Percentiles rank a stretch among this genome's conserved stretches.
phyloP scores from a whole-genome alignment of 2,888 invertebrate species.

The Amiota mariae region DNA sequence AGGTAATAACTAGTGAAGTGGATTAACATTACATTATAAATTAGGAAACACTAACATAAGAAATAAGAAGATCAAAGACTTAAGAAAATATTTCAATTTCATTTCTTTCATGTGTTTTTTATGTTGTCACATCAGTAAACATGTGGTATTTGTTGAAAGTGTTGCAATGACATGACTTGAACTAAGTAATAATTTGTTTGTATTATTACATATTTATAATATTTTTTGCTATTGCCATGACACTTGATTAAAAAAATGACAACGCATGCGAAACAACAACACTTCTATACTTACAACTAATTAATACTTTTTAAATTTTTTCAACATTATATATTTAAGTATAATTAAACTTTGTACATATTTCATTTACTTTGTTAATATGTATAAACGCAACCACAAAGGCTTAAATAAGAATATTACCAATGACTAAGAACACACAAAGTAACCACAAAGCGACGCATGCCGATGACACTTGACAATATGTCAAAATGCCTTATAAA shows the following conservation, averaged over 20 bases:
- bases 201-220: background rate
- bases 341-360: too few species aligned
- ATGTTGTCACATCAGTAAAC: constrained; percentile 65
- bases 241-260: background rate
- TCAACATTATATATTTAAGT: constrained; percentile 1
- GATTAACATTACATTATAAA: background rate
- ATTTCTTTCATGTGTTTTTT: constrained; percentile 44
- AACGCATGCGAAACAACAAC: background rate
- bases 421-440: constrained; percentile 24
- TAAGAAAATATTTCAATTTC: constrained; percentile 31
- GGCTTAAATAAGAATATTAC: constrained; percentile 53
- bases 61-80: constrained; percentile 59
- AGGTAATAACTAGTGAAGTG: background rate
- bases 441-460: constrained; percentile 52
- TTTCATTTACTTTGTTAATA: background rate
- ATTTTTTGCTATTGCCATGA: background rate
- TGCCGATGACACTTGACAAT: constrained; percentile 27
- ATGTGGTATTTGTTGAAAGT: constrained; percentile 36
- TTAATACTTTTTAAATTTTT: constrained; percentile 65
- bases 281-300: constrained; percentile 44
- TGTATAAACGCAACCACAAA: constrained; percentile 54
- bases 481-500: constrained; percentile 45
- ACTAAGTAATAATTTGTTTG: constrained; percentile 16
- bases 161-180: constrained; percentile 15
- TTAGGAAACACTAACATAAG: background rate